Evolutionary conservation across 2,888 invertebrate species (phyloP).

Genomic region (Euphydryas editha): DNA sequence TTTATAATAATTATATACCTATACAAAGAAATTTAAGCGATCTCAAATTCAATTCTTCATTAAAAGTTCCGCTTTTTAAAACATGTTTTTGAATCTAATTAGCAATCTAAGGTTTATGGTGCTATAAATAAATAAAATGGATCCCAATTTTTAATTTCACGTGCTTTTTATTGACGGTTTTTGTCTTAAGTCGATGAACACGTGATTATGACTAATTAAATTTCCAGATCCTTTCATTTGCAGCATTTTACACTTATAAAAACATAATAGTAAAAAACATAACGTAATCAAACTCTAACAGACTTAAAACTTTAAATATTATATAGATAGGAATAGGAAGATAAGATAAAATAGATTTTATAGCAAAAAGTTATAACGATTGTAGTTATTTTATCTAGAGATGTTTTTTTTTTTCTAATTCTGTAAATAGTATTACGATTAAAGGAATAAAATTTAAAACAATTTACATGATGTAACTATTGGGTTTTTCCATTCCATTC

Average conservation of each 20-base stretch:
- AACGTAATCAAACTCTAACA: too few species aligned
- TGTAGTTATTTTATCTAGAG: too few species aligned
- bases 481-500: too few species aligned
- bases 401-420: too few species aligned
- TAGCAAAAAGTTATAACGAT: too few species aligned
- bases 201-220: conserved; percentile 64
- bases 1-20: neutral
- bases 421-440: too few species aligned
- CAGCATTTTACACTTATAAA: neutral
- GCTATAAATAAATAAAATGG: conserved; percentile 75
- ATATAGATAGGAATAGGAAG: too few species aligned
- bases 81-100: conserved; percentile 76
- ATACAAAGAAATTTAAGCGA: conserved; percentile 8
- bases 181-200: conserved; percentile 69
- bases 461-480: too few species aligned
- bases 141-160: conserved; percentile 56
- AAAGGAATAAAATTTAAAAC: too few species aligned
- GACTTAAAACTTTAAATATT: too few species aligned
- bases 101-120: conserved; percentile 74
- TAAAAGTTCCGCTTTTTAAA: conserved; percentile 60
- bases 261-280: neutral
- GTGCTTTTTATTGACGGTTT: conserved; percentile 59
- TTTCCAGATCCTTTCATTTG: conserved; percentile 21
- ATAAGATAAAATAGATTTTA: too few species aligned
- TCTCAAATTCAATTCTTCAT: conserved; percentile 17